phyloP scores from a whole-genome alignment of 2,888 invertebrate genomes.

The Melanostoma scalare region DNA sequence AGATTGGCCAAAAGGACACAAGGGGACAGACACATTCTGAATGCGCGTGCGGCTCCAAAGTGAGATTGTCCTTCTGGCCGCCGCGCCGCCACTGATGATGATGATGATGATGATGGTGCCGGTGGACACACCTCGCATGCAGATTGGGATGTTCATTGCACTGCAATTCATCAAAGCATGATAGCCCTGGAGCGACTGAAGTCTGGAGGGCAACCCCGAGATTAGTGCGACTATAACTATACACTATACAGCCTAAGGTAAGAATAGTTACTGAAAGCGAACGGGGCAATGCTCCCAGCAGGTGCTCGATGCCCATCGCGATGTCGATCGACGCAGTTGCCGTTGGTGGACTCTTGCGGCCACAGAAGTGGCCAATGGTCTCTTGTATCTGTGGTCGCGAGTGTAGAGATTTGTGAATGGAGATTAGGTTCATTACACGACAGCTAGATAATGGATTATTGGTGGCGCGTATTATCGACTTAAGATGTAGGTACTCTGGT shows the following conservation, averaged over 20 bases:
- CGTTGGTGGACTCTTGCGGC: constrained; percentile 24
- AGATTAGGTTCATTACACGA: constrained; percentile 71
- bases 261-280: constrained; percentile 17
- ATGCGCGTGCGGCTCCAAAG: constrained; percentile 9
- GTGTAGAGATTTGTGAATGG: constrained; percentile 63
- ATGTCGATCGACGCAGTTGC: constrained; percentile 52
- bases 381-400: constrained; percentile 33
- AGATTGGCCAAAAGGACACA: constrained; percentile 53
- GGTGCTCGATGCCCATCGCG: constrained; percentile 59
- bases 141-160: constrained; percentile 60
- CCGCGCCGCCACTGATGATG: neutral
- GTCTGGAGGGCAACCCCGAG: constrained; percentile 50
- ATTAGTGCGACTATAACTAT: constrained; percentile 33
- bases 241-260: constrained; percentile 17
- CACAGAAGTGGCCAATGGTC: constrained; percentile 40
- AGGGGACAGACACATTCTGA: neutral
- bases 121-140: constrained; percentile 67
- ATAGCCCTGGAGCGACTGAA: constrained; percentile 56
- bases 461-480: constrained; percentile 64
- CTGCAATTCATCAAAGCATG: constrained; percentile 66
- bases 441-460: constrained; percentile 70
- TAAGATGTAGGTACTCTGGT: constrained; percentile 45
- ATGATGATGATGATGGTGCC: constrained; percentile 48
- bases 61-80: constrained; percentile 46
- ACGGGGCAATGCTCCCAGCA: constrained; percentile 67